Evolutionary conservation across 92 coral and sea anemone genomes (phyloP), one percentile per base, ranked within the genome.

Genomic region (Bergia puertoricense): DNA sequence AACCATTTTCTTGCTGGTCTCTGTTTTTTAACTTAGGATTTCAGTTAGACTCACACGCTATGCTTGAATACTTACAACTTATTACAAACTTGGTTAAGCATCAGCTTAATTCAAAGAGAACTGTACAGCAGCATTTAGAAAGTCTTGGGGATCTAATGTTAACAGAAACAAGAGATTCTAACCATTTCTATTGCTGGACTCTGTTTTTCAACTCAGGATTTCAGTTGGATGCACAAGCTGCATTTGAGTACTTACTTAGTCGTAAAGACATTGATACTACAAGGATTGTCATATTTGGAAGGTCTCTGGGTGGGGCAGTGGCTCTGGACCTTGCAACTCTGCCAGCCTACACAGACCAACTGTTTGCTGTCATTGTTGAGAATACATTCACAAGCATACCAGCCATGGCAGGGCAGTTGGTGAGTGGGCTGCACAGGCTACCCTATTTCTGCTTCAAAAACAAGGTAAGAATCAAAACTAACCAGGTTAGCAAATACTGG

Each of bases 271-370:
- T 97, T 20, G 99, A 97, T 79, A 89, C 85, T n/a, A 92, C 84
- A 38, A 96, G 94, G 91, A 93, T 97, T 80, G 92, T 97, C 15
- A 81, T 97, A 81, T 97, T 94, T 92, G 99, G 99, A 48, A 93
- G 99, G 15, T 97, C 99, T 5, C 91, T 97, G 85, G 99, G 99
- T 44, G 99, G 99, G 15, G 98, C 98, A 4, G 99, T 97, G 5
- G 99, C 99, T 2, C 92, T 97, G 76, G 91, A 91, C 86, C 83
- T 97, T 82, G 95, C 95, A 13, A 92, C 99, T 30, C 89, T 91
- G 73, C 96, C 95, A 36, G 88, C 88, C 30, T 97, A 92, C 79
- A 67, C 82, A 50, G 95, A 97, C 76, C 93, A 93, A 81, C 94
- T 94, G 15, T 94, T 94, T 94, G 99, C 99, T 8, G 88, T 97